Base-by-base conservation (phyloP, 2,888 invertebrate species). In the Cerceris rybyensis region DNA sequence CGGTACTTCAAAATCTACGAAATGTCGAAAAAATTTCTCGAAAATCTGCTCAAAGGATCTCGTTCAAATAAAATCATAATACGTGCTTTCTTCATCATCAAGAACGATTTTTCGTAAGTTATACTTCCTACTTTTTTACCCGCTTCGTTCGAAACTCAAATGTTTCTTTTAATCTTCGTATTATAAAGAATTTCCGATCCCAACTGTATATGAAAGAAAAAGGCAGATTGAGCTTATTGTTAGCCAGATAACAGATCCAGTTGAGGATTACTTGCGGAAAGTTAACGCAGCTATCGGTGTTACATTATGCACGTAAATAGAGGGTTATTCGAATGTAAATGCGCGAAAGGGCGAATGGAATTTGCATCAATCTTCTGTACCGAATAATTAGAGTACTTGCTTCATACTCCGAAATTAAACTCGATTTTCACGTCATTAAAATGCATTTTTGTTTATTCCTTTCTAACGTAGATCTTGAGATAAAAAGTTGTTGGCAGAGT, bases 241-340 rank as follows among this genome's bases (percentile, higher is more conserved):
- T n/a, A 50, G 7, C 6, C 50, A n/a, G 50, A 50, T 50, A n/a
- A 50, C 13, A 11, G 50, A 50, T 50, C n/a, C 9, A 50, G n/a
- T 50, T 50, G 50, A 50, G 50, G 11, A 50, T 50, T 50, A 50
- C 13, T 50, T 50, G 50, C n/a, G 13, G 50, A 50, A 50, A 50
- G 50, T 50, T 50, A 50, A 50, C 50, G 11, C n/a, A 11, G n/a
- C 50, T n/a, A 13, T 6, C 50, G 11, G 50, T 7, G 50, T n/a
- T n/a, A 50, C n/a, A 50, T 50, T 50, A 50, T 50, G n/a, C 50
- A 11, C 11, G 50, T 50, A 50, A 50, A 50, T n/a, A 50, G 13
- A 50, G 50, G 50, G n/a, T 13, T 50, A 50, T 50, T n/a, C n/a
- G 50, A 50, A 50, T 50, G 50, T 50, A 50, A 50, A 50, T 50